Evolutionary conservation across 2,888 invertebrate species (phyloP).

Genomic region (Aethes cnicana): DNA sequence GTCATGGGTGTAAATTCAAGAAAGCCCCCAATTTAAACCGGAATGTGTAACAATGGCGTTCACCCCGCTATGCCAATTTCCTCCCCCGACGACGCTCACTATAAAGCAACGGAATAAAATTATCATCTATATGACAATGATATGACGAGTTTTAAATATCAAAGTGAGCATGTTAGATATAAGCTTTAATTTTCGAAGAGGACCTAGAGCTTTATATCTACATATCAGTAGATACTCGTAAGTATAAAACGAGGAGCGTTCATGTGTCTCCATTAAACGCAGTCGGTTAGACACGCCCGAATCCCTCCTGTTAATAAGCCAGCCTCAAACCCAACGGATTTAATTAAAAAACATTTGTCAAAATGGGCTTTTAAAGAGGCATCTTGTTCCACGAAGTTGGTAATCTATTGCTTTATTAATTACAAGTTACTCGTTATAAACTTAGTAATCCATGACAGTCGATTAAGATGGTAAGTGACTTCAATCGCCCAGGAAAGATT

Average conservation of each 20-base stretch:
- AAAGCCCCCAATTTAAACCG: constrained; percentile 80
- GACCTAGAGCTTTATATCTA: constrained; percentile 1
- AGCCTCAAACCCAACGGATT: constrained; percentile 67
- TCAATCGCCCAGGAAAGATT: constrained; percentile 41
- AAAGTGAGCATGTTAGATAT: constrained; percentile 1
- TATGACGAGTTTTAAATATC: constrained; percentile 32
- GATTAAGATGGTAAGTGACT: constrained; percentile 62
- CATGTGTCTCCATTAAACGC: constrained; percentile 49
- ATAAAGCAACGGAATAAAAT: constrained; percentile 75
- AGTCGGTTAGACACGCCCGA: constrained; percentile 55
- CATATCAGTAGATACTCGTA: constrained; percentile 8
- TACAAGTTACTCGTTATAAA: constrained; percentile 59
- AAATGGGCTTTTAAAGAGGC: constrained; percentile 61
- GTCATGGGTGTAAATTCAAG: constrained; percentile 81
- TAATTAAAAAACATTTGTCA: constrained; percentile 71
- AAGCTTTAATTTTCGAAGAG: constrained; percentile 1
- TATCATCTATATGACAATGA: constrained; percentile 51
- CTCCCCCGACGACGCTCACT: constrained; percentile 67
- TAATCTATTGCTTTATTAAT: constrained; percentile 58
- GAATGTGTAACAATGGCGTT: constrained; percentile 77
- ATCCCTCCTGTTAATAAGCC: constrained; percentile 66
- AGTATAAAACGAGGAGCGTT: constrained; percentile 50
- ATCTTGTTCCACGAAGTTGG: constrained; percentile 49
- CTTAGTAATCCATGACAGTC: constrained; percentile 60
- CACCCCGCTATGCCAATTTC: constrained; percentile 76